Percentiles rank a stretch among this genome's conserved stretches.
Conservation (phyloP, 2,113 vertebrate genomes). For the Taurulus bubalis region DNA sequence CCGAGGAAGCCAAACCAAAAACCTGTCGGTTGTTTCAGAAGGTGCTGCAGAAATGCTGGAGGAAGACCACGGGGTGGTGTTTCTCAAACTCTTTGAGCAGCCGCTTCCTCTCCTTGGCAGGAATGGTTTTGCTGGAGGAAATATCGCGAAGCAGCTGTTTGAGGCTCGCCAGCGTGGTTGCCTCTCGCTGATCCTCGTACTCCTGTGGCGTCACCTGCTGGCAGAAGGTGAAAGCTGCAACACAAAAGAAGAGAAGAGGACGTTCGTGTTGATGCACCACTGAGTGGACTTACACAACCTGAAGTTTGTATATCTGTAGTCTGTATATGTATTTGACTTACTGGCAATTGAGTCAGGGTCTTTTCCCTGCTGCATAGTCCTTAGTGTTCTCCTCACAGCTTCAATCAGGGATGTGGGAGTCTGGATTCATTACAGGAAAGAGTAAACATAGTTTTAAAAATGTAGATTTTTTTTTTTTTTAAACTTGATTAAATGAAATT, state of each 20-base stretch:
- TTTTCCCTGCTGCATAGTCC: slow-evolving; percentile 83
- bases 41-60: slow-evolving; percentile 77
- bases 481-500: background rate
- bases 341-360: slow-evolving; percentile 83
- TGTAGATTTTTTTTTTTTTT: background rate
- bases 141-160: slow-evolving; percentile 81
- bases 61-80: slow-evolving; percentile 84
- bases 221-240: slow-evolving; percentile 88
- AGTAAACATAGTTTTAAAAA: background rate
- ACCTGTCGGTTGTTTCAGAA: slow-evolving; percentile 53
- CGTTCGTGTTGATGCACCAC: background rate
- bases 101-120: slow-evolving; percentile 83
- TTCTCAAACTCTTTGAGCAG: slow-evolving; percentile 87
- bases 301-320: background rate
- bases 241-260: background rate
- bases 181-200: slow-evolving; percentile 84
- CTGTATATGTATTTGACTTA: slow-evolving; percentile 64
- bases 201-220: slow-evolving; percentile 82
- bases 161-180: slow-evolving; percentile 78
- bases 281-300: background rate
- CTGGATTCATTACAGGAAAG: slow-evolving; percentile 65
- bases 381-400: slow-evolving; percentile 83
- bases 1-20: background rate
- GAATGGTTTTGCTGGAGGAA: slow-evolving; percentile 66
- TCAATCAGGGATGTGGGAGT: slow-evolving; percentile 85